A percentile compares a stretch with the other conserved stretches of the same genome.
Conservation (phyloP, 1,140 invertebrate species). For the Papilio aristodemus region DNA sequence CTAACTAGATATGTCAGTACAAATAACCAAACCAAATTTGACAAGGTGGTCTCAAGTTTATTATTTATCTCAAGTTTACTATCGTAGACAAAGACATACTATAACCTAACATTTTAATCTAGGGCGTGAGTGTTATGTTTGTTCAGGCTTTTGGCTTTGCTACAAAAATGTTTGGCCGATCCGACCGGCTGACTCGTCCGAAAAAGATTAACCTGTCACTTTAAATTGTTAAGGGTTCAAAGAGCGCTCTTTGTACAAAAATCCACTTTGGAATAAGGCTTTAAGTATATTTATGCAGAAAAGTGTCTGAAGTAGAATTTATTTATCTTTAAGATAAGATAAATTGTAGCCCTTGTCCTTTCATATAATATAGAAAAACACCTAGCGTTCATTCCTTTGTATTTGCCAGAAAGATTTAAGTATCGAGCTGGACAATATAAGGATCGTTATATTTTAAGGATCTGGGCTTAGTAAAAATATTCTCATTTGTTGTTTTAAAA, state of each 20-base stretch:
- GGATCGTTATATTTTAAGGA: background rate
- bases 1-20: too few relatives aligned
- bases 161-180: constrained; percentile 14
- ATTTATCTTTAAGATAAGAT: background rate
- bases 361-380: background rate
- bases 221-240: constrained; percentile 24
- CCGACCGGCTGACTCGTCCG: constrained; percentile 9
- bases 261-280: constrained; percentile 17
- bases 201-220: constrained; percentile 22
- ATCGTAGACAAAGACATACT: too few relatives aligned
- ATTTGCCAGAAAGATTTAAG: background rate
- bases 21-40: too few relatives aligned
- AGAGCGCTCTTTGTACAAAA: constrained; percentile 10
- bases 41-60: too few relatives aligned
- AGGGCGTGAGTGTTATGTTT: background rate
- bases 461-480: too few relatives aligned
- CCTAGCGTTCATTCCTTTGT: background rate
- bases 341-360: background rate
- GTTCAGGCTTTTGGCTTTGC: background rate
- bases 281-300: constrained; percentile 8
- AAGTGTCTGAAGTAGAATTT: background rate
- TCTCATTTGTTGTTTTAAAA: too few relatives aligned
- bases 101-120: background rate
- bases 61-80: too few relatives aligned
- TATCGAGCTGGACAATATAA: background rate